Evolutionary conservation across 2,888 invertebrate genomes (phyloP), one percentile per base, ranked within the genome.

Genomic region (Chydorus sphaericus): DNA sequence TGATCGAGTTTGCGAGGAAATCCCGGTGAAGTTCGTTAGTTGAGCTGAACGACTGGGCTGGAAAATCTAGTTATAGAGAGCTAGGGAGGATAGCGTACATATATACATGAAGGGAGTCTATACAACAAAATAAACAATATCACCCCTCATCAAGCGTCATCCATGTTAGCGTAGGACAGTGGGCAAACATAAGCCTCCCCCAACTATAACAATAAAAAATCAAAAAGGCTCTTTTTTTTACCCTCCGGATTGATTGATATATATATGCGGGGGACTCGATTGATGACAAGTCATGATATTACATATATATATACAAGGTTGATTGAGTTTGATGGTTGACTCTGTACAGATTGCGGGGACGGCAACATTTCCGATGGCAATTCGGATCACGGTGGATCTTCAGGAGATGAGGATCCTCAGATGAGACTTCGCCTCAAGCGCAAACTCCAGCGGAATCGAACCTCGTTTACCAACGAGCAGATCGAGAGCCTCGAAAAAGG

Each of bases 401-500:
- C 89, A 14, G 87, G 66, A 4, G 69, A 72, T 57, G 71, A 72
- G 60, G 92, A 92, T 69, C 88, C 87, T 23, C 93, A 94, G 71
- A 83, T 92, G 75, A 79, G 96, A 66, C 75, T 96, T 65, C 79
- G 93, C 65, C 79, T 97, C 63, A 97, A 97, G 73, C 77, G 96
- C 68, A 97, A 97, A 71, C 77, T 97, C 61, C 97, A 98, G 74
- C 78, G 97, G 67, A 97, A 97, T 73, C 78, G 97, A 65, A 97
- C 97, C 55, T 93, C 93, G 57, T 97, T 98, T 74, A 94, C 94
- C 64, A 96, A 96, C 69, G 94, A 94, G 69, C 97, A 97, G 73
- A 93, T 98, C 68, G 97, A 98, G 73, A 92, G 91, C 68, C 78
- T 96, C 66, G 97, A 97, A 75, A 96, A 94, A 85, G 96, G 97